Base-by-base conservation (phyloP, 2,797 vertebrate genomes). In the Oreonectes daqikongensis region DNA sequence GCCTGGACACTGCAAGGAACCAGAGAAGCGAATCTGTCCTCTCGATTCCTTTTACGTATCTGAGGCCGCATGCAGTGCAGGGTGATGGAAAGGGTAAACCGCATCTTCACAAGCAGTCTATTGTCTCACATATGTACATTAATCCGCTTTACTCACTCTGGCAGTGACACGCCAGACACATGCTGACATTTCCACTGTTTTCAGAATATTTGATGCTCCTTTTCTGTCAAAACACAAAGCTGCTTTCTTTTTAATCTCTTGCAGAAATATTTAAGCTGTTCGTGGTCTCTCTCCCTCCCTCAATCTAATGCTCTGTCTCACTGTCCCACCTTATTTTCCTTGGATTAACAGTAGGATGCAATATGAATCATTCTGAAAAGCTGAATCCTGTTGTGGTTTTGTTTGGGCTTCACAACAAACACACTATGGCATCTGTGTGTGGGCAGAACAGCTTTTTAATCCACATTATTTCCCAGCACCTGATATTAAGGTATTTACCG, bases 41-140 rank as follows among this genome's bases (percentile, higher is more conserved):
- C 26, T 28, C 8, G 17, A 38, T 66, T 12, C 22, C 35, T 48
- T 77, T 42, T 11, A 6, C 18, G 57, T 17, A 22, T 70, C 64
- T 69, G 48, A 52, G 86, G 80, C 75, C 69, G 77, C 68, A 60
- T 75, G 79, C 71, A 69, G 81, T 61, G 44, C 70, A 70, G 73
- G 74, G 55, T 80, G 70, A 40, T 74, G 70, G 59, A 85, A 72
- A 80, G 81, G 76, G 84, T 79, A 73, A 82, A 76, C 67, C 74
- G 63, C 50, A 81, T 78, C 61, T 24, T 68, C 35, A 75, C 38
- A 63, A 12, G 55, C 80, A 72, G 52, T 82, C 77, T 55, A 85
- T 89, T 90, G 89, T 90, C 88, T 87, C 81, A 83, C 81, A 83
- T 85, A 83, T 87, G 85, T 88, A 83, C 86, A 85, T 88, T 88